Conservation (phyloP, 2,113 vertebrate species). For the Semnornis frantzii region DNA sequence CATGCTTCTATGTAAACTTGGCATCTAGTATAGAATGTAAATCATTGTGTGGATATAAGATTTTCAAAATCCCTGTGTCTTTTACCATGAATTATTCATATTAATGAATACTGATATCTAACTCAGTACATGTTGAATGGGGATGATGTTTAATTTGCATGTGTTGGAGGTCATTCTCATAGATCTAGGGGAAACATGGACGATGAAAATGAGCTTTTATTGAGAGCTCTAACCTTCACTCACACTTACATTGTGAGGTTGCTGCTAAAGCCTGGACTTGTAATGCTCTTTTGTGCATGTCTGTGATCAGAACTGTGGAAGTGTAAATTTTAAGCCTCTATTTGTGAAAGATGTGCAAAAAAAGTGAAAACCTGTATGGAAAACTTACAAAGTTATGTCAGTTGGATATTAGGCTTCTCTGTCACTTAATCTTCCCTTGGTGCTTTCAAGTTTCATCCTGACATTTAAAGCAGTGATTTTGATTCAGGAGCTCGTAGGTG, state of each 20-base stretch:
- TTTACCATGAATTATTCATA: slow-evolving; percentile 11
- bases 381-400: not conserved
- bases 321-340: not conserved
- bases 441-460: not conserved
- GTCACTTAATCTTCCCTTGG: not conserved
- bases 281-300: not conserved
- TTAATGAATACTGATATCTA: not conserved
- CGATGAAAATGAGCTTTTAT: not conserved
- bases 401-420: fast-evolving
- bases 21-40: slow-evolving; percentile 34
- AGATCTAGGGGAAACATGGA: not conserved
- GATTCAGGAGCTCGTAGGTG: not conserved
- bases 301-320: not conserved
- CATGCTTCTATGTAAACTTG: slow-evolving; percentile 25
- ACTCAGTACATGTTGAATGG: not conserved
- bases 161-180: not conserved
- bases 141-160: not conserved
- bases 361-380: not conserved
- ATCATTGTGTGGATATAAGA: slow-evolving; percentile 6
- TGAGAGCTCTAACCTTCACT: not conserved
- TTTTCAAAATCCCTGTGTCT: slow-evolving; percentile 24
- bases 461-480: not conserved
- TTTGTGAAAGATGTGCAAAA: not conserved
- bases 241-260: fast-evolving
- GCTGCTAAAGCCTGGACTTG: fast-evolving